These are phyloP conservation scores for Nesospiza acunhae DNA, from an alignment of 2,113 vertebrate species.

Conservation along the genomic window DNA sequence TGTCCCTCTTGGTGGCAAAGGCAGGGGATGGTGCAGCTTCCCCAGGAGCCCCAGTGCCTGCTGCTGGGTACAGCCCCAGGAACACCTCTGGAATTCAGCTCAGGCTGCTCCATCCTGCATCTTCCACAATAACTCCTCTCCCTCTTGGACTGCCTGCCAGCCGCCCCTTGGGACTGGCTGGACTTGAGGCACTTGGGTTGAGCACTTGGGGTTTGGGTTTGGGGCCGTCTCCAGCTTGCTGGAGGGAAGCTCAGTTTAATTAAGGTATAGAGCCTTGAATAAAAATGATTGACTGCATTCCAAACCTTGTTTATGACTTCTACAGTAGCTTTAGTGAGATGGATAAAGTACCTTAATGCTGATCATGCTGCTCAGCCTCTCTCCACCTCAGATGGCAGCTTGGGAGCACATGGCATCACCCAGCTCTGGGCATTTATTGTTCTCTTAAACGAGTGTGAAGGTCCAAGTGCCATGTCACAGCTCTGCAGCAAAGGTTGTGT, in stretches of 20 bases:
- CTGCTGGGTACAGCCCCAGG: accelerated
- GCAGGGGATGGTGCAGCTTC: not conserved
- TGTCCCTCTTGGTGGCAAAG: not conserved
- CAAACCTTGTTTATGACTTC: not conserved
- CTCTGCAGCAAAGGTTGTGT: not conserved
- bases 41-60: not conserved
- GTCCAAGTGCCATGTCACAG: not conserved
- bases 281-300: not conserved
- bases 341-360: not conserved
- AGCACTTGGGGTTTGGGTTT: not conserved
- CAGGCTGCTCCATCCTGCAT: not conserved
- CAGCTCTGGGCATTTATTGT: not conserved
- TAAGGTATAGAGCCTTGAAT: not conserved
- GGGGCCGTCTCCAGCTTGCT: not conserved
- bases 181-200: not conserved
- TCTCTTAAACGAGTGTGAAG: not conserved
- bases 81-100: not conserved
- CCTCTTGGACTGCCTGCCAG: not conserved
- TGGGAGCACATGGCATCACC: not conserved
- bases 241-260: not conserved
- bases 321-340: not conserved
- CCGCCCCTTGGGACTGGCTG: not conserved
- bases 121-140: not conserved
- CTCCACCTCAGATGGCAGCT: not conserved
- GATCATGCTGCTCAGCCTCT: not conserved